Base-by-base conservation (phyloP, 2,888 invertebrate genomes). In the Caenorhabditis sp. region DNA sequence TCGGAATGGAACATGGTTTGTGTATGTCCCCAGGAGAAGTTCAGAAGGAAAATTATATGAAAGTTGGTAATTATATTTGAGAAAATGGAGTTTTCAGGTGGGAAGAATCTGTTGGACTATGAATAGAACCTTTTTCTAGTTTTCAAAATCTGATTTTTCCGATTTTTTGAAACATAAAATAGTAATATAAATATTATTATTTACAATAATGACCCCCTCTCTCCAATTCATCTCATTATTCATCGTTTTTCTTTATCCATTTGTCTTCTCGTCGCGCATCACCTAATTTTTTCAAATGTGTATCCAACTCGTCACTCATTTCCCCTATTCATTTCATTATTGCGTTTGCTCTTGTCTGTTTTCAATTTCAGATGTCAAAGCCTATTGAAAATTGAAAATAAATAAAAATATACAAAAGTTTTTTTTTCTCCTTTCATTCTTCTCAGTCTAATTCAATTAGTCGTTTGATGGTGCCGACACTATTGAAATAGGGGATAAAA, bases 311-410 rank as follows among this genome's bases (percentile, higher is more conserved):
- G 67, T 72, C 72, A 72, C 67, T 72, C 72, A 72, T 58, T 43
- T 43, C 56, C 59, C 5, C 31, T 31, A 60, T 62, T 67, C 67
- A 67, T 71, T 71, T 67, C 31, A 67, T 71, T 59, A 64, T 72
- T 72, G 26, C 68, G 68, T 73, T 73, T 57, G 57, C 59, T 38
- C 63, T 66, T 66, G 54, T 73, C 65, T 73, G 63, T 68, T 73
- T 73, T 68, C 68, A 72, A 72, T 72, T 72, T 72, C 67, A 64
- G 67, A 67, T 72, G 72, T 72, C 72, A 71, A 64, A 63, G 56
- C 71, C 31, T 31, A 31, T 31, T 31, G 31, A 31, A 31, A 31
- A 31, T 7, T 31, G 31, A 31, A 31, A 31, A 31, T 31, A 31
- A 72, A 67, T 54, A 63, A 60, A 67, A 7, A 43, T 43, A 3